Percentiles rank a stretch among this genome's conserved stretches.
Conservation (phyloP, 2,797 vertebrate genomes). For the Chaetophractus vellerosus region DNA sequence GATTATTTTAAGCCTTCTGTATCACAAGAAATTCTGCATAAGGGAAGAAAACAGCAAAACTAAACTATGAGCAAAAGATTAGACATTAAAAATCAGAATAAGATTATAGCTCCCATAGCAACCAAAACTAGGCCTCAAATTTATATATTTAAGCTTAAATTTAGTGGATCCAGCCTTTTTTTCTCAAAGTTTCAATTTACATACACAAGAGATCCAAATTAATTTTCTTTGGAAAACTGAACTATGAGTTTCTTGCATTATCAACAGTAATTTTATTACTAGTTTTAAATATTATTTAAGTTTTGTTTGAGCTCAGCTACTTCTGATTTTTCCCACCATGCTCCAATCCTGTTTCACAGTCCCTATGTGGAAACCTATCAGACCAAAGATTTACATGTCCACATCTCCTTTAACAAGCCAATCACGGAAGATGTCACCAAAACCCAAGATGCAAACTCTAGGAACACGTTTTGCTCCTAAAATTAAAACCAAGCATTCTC, state of each 20-base stretch:
- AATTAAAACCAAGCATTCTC: constrained; percentile 48
- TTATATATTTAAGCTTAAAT: constrained; percentile 54
- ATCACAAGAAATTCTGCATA: not conserved
- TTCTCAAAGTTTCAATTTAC: constrained; percentile 42
- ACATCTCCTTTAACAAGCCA: constrained; percentile 3
- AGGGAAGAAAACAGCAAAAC: not conserved
- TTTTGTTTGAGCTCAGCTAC: constrained; percentile 52
- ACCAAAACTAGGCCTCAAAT: constrained; percentile 81
- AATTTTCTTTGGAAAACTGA: constrained; percentile 26
- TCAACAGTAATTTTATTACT: constrained; percentile 62
- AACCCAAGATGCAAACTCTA: not conserved
- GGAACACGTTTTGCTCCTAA: constrained; percentile 52
- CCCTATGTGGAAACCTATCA: constrained; percentile 6
- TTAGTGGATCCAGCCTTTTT: not conserved
- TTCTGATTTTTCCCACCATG: constrained; percentile 55
- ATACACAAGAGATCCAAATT: not conserved
- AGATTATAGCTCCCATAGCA: constrained; percentile 82
- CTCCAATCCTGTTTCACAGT: not conserved
- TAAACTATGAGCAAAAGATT: not conserved
- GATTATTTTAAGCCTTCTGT: not conserved
- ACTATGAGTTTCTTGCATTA: constrained; percentile 63
- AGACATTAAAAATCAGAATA: constrained; percentile 79
- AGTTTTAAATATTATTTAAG: constrained; percentile 28
- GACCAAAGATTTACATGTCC: not conserved
- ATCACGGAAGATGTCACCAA: constrained; percentile 45